Evolutionary conservation across 2,888 invertebrate species (phyloP).

Genomic region (Watsonalla cultraria): DNA sequence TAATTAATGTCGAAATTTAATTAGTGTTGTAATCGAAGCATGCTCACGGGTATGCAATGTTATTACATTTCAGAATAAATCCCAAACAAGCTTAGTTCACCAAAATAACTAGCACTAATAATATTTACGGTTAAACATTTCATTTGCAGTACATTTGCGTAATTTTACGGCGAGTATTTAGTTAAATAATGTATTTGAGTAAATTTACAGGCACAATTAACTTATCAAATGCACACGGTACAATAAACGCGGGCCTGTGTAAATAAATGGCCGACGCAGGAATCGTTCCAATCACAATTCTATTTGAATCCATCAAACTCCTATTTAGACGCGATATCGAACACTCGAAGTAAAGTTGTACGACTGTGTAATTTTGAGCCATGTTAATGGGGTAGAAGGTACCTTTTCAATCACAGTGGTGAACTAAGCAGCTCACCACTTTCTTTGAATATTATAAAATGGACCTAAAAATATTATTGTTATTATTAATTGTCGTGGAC

Average conservation of each 20-base stretch:
- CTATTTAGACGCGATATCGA: background rate
- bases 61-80: background rate
- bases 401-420: too few relatives aligned
- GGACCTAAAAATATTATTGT: too few relatives aligned
- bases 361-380: background rate
- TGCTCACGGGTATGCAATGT: background rate
- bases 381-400: too few relatives aligned
- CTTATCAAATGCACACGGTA: too few relatives aligned
- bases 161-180: background rate
- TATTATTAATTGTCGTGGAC: too few relatives aligned
- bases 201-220: too few relatives aligned
- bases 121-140: background rate
- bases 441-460: too few relatives aligned
- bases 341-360: background rate
- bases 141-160: background rate
- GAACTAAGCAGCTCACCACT: too few relatives aligned
- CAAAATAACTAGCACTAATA: background rate
- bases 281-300: background rate
- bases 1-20: too few relatives aligned
- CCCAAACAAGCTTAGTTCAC: background rate
- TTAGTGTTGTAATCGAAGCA: background rate
- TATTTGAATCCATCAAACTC: background rate
- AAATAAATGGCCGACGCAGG: background rate
- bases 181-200: background rate
- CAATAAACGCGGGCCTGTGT: background rate